Conservation (phyloP, 2,888 invertebrate species). For the Achlya flavicornis region DNA sequence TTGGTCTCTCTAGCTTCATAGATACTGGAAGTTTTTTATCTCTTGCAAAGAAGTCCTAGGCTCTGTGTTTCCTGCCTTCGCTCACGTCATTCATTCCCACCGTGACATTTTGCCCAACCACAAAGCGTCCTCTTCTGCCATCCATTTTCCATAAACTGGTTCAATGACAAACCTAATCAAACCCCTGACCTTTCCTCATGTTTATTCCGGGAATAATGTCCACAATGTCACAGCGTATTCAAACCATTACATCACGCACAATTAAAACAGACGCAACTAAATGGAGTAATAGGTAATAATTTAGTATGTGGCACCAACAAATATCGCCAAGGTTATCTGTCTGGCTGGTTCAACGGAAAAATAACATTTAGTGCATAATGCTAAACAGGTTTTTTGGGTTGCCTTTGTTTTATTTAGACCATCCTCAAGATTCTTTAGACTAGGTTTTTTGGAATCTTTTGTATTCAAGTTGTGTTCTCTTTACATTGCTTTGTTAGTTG, state of each 20-base stretch:
- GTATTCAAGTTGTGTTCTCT: background rate
- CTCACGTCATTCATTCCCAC: too few relatives aligned
- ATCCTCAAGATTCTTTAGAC: background rate
- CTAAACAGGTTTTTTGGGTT: constrained; percentile 49
- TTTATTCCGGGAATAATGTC: background rate
- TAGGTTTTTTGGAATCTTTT: background rate
- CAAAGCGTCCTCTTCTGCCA: too few relatives aligned
- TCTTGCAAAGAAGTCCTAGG: too few relatives aligned
- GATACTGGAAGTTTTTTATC: too few relatives aligned
- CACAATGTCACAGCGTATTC: background rate
- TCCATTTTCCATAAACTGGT: background rate
- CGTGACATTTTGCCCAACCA: too few relatives aligned
- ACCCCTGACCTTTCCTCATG: background rate
- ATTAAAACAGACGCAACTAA: constrained; percentile 21
- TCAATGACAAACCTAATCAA: background rate
- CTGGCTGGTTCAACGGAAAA: constrained; percentile 40
- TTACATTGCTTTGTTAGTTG: background rate
- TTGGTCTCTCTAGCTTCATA: too few relatives aligned
- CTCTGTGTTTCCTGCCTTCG: too few relatives aligned
- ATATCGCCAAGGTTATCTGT: constrained; percentile 52
- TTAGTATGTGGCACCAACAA: constrained; percentile 21
- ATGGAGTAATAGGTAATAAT: constrained; percentile 13
- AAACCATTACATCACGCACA: constrained; percentile 5
- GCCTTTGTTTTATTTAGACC: constrained; percentile 18
- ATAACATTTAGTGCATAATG: constrained; percentile 41